Evolutionary conservation across 2,797 vertebrate species (phyloP).

Genomic region (Chloroceryle inda): DNA sequence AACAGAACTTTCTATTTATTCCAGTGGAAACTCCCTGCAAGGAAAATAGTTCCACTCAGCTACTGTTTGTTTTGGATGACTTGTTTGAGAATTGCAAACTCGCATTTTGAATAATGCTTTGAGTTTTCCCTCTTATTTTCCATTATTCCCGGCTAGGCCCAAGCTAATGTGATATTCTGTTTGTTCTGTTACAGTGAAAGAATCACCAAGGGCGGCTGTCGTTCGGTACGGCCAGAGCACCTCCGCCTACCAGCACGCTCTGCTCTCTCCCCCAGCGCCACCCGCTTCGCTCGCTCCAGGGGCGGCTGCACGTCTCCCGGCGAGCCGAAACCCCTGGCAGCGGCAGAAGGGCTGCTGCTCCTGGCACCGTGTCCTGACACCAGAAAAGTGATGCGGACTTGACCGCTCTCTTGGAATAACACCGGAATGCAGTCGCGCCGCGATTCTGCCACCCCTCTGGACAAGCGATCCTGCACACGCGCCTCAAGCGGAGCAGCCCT

Average conservation of each 20-base stretch:
- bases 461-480: rapidly evolving
- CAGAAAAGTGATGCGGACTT: neutral
- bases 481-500: rapidly evolving
- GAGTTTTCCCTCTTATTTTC: neutral
- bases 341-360: neutral
- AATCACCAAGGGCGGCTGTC: neutral
- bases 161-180: neutral
- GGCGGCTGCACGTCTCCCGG: no score
- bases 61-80: slow-evolving; percentile 38
- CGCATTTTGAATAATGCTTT: neutral
- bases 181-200: neutral
- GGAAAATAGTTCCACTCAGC: slow-evolving; percentile 34
- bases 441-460: neutral
- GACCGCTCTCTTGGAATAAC: neutral
- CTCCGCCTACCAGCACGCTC: neutral
- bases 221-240: neutral
- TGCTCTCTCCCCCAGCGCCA: neutral
- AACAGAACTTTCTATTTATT: slow-evolving; percentile 26
- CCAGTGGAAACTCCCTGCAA: slow-evolving; percentile 50
- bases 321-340: neutral
- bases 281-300: rapidly evolving
- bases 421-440: neutral
- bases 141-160: neutral
- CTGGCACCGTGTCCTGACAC: rapidly evolving
- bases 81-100: neutral